Base-by-base conservation (phyloP, 2,113 vertebrate genomes). In the Lucifuga dentata region DNA sequence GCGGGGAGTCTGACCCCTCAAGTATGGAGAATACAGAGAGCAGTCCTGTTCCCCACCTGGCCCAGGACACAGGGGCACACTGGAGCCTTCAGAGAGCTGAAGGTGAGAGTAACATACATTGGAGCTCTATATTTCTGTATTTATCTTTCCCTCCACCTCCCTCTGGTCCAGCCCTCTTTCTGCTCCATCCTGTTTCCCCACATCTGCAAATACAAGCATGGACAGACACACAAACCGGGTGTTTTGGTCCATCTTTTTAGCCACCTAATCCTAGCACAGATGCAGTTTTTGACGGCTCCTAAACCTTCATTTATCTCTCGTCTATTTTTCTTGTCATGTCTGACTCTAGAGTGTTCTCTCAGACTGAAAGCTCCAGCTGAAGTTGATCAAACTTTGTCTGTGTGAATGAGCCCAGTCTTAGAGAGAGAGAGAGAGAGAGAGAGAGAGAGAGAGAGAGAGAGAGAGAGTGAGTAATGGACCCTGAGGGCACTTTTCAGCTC, bases 61-160 rank as follows among this genome's bases (percentile, higher is more conserved):
- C 67, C 57, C 39, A 3, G 33, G 59, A 53, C 48, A 17, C 29
- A 45, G 56, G 35, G 52, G 41, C 62, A 87, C 76, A 89, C 71
- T 86, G 76, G 50, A 75, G 64, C 76, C 72, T 87, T 89, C 58
- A 82, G 64, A 52, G 19, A 29, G 39, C 29, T 44, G 53, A 71
- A 70, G 67, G 74, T 41, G 59, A 50, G 45, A 39, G 32, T 50
- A 53, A 43, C 49, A 60, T 52, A 91, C 85, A 89, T 80, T 77
- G 81, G 46, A 55, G 73, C 83, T 86, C 79, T 87, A 70, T 91
- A 38, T 69, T 76, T 67, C 48, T 76, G 57, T 81, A 39, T 82
- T 87, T 60, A 38, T 73, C 78, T 81, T 73, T 55, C 70, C 73
- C 52, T 65, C 63, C 61, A 48, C 48, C 66, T 73, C 35, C n/a